Conservation (phyloP, 2,113 vertebrate genomes). For the Hyaena hyaena region DNA sequence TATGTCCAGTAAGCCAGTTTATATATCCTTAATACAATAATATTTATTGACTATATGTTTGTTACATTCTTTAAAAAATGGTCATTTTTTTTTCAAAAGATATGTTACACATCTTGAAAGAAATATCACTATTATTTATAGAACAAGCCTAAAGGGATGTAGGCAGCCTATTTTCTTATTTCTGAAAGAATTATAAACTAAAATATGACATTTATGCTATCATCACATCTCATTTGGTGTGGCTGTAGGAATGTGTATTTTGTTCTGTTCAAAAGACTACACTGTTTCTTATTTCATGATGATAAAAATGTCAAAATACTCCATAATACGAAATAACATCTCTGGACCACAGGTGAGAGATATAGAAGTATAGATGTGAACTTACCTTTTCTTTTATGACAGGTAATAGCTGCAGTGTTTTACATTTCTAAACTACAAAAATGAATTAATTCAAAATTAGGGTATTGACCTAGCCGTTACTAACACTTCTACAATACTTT, state of each 20-base stretch:
- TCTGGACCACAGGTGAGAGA: not conserved
- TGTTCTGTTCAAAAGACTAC: not conserved
- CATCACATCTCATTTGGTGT: not conserved
- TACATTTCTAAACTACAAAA: conserved; percentile 23
- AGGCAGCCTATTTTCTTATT: not conserved
- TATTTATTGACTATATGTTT: not conserved
- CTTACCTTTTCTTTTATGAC: not conserved
- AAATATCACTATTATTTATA: not conserved
- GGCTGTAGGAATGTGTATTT: not conserved
- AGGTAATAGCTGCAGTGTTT: not conserved
- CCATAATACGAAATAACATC: not conserved
- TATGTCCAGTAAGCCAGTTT: not conserved
- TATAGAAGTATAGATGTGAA: not conserved
- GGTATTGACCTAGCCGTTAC: not conserved
- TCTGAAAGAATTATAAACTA: not conserved
- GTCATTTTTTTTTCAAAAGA: not conserved
- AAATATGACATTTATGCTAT: not conserved
- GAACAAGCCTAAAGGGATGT: not conserved
- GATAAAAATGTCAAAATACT: not conserved
- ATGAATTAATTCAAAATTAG: not conserved
- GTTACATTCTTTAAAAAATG: not conserved
- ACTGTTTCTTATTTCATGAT: not conserved
- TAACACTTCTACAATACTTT: not conserved
- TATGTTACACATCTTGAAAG: not conserved
- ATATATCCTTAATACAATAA: not conserved